Conservation (phyloP, 1,140 invertebrate species). For the Aphaenogaster floridana region DNA sequence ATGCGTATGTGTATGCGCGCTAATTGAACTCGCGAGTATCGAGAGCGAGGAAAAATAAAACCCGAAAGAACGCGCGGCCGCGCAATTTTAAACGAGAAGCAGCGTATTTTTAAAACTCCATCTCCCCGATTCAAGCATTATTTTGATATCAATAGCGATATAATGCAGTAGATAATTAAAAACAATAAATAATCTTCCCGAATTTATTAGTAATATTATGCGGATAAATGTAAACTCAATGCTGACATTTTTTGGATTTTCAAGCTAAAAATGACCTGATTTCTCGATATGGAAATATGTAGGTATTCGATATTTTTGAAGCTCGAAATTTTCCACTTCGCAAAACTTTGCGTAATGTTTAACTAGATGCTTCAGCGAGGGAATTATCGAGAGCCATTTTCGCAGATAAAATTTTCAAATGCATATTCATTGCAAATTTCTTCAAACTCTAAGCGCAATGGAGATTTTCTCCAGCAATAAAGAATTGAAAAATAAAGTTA, state of each 20-base stretch:
- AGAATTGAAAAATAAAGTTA: neutral
- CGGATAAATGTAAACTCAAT: neutral
- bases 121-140: neutral
- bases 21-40: constrained; percentile 41
- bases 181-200: neutral
- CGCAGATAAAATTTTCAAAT: constrained; percentile 16
- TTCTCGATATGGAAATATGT: constrained; percentile 10
- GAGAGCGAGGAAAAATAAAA: constrained; percentile 43
- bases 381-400: constrained; percentile 3
- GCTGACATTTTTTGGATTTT: neutral
- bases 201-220: constrained; percentile 17
- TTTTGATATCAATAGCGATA: neutral
- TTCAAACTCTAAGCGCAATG: neutral
- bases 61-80: constrained; percentile 7
- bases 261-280: constrained; percentile 6
- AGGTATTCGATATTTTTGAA: constrained; percentile 27
- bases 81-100: constrained; percentile 21
- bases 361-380: constrained; percentile 11
- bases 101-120: constrained; percentile 30
- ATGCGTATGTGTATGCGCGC: neutral
- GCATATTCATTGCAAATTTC: neutral
- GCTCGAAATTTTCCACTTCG: constrained; percentile 20
- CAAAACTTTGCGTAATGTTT: neutral
- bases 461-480: neutral
- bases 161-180: neutral